Base-by-base conservation (phyloP, 2,113 vertebrate species). In the Cephalopterus ornatus region DNA sequence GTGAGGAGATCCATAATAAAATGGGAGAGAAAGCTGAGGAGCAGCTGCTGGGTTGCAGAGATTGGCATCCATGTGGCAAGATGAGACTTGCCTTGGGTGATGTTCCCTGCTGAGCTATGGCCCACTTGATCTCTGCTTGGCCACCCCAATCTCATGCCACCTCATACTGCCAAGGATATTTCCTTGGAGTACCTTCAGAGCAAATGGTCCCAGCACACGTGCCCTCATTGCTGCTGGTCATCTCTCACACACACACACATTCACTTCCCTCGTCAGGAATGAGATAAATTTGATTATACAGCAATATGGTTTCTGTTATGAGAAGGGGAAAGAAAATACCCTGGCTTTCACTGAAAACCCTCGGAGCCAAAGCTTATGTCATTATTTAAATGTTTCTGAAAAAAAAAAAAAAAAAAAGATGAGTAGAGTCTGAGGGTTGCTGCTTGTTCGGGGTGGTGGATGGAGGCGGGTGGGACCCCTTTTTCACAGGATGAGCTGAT, bases 231-330 rank as follows among this genome's bases (percentile, higher is more conserved):
- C 66, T 92, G 37, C 87, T 68, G 71, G 15, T 78, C 73, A 89
- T 56, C 61, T 56, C 61, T 50, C 72, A 55, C 52, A 58, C 62
- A 59, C 52, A 58, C 66, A 58, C 67, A 59, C 14, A 2, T 67
- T 67, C 24, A 6, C 66, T 92, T 79, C 58, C 59, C 39, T 84
- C 58, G 33, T 70, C 80, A 59, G 79, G 83, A 92, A 55, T 24
- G 61, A 78, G 82, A 87, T 88, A 87, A 85, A 94, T 94, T 87
- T 55, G 76, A 91, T 95, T 91, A 94, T 74, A 68, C 28, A 67
- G 74, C 73, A 95, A 58, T 97, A 86, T 94, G 88, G 74, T 85
- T 92, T 92, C 61, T 73, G 46, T 94, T 95, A 94, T 35, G 47
- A 85, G 44, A 79, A 79, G 13, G 35, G 71, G 67, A 30, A 95